Base-by-base conservation (phyloP, 2,888 invertebrate species). In the Laspeyria flexula region DNA sequence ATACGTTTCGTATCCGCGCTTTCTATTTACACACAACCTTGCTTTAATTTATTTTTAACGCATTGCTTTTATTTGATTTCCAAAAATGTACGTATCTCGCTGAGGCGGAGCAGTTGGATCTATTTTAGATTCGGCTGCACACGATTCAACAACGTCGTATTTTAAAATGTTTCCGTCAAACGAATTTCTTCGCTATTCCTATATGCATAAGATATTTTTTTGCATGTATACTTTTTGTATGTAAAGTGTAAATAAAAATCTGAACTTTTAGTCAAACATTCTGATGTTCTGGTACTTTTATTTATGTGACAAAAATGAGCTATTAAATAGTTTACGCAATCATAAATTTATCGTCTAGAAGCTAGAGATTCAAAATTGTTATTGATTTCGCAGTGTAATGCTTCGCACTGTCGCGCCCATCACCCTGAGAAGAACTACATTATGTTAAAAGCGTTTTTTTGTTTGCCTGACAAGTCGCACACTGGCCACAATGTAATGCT, bases 41-140 rank as follows among this genome's bases (percentile, higher is more conserved):
- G 84, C 79, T 78, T 73, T 68, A 65, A 67, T 68, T 72, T 89
- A 89, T 90, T 85, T 84, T 83, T 86, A 85, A 80, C 73, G 65
- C 75, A 73, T 67, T 73, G 80, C 75, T 83, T 90, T 88, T 85
- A 89, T 88, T 90, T 86, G 88, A 88, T 86, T 88, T 90, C 91
- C 91, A 88, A 90, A 91, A 90, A 90, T 89, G 91, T 90, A 89
- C 85, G 77, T 88, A 88, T 87, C 87, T 84, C 78, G 83, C 77
- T 77, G 82, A 73, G 77, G 79, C 83, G 73, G 75, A 79, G 86
- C 85, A 69, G 80, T 81, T 65, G 72, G 67, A 73, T 90, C 90
- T 91, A 91, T 89, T 90, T 90, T 85, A 76, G 81, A 80, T 63
- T 70, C 69, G 51, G 65, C 67, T 80, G 71, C 70, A 75, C 77